Percentiles rank a stretch among this genome's conserved stretches.
phyloP scores from a whole-genome alignment of 2,797 vertebrate genomes.

The Gambelia wislizenii region DNA sequence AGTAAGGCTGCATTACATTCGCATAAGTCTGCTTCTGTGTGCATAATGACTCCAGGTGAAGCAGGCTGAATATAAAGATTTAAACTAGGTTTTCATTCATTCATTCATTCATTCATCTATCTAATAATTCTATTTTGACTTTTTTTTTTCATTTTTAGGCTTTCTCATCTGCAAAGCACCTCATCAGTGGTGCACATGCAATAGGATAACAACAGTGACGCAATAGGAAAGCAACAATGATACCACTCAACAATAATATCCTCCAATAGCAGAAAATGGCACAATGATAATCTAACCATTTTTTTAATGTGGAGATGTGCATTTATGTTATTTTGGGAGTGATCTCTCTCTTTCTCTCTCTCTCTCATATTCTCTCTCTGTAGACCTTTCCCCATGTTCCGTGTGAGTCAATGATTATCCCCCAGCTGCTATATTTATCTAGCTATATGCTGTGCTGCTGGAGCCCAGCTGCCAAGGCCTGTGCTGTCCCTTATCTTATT shows the following conservation, averaged over 20 bases:
- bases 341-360: background rate
- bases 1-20: background rate
- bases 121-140: background rate
- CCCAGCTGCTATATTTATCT: conserved; percentile 65
- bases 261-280: background rate
- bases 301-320: background rate
- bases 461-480: conserved; percentile 50
- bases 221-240: background rate
- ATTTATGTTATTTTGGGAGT: background rate
- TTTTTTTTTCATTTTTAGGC: too few species aligned
- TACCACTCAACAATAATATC: background rate
- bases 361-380: background rate
- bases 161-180: background rate
- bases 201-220: background rate
- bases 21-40: too few species aligned
- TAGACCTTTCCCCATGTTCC: background rate
- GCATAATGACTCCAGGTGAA: background rate
- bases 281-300: background rate
- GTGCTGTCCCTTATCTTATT: conserved; percentile 72
- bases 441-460: conserved; percentile 51
- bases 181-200: background rate
- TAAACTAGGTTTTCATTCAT: background rate
- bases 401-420: conserved; percentile 63
- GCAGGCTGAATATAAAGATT: background rate
- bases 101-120: background rate